phyloP scores from a whole-genome alignment of 92 coral and sea anemone species.

The Epizoanthus scotinus region DNA sequence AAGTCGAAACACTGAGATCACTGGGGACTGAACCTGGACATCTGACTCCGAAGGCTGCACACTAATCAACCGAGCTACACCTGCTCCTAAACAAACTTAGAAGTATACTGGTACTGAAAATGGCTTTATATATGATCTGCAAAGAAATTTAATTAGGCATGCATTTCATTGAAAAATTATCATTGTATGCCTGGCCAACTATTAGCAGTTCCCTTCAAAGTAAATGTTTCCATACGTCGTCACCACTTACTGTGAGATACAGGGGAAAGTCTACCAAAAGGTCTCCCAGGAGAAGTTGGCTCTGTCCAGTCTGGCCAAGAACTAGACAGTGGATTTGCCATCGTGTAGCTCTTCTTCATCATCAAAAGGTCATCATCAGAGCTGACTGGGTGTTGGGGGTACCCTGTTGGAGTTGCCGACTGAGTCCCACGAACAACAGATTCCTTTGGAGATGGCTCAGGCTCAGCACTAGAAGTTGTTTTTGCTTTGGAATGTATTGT shows the following conservation, averaged over 20 bases:
- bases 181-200: too few relatives aligned
- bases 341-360: conserved; percentile 58
- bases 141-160: too few relatives aligned
- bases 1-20: too few relatives aligned
- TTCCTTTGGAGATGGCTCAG: conserved; percentile 75
- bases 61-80: too few relatives aligned
- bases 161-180: too few relatives aligned
- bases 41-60: too few relatives aligned
- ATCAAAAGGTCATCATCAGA: conserved; percentile 68
- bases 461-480: conserved; percentile 80
- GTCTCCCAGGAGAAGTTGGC: conserved; percentile 61
- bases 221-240: too few relatives aligned
- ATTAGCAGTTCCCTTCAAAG: too few relatives aligned
- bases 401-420: conserved; percentile 79
- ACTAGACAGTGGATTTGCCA: conserved; percentile 68
- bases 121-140: too few relatives aligned
- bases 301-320: conserved; percentile 96
- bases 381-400: conserved; percentile 54
- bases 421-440: conserved; percentile 60
- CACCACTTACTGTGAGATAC: conserved; percentile 76
- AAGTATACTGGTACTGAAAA: too few relatives aligned
- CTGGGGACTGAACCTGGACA: too few relatives aligned
- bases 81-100: too few relatives aligned
- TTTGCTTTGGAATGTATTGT: conserved; percentile 75
- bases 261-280: conserved; percentile 82